These are phyloP conservation scores for Drosophila littoralis DNA, from an alignment of 1,140 invertebrate genomes.

Conservation along the genomic window DNA sequence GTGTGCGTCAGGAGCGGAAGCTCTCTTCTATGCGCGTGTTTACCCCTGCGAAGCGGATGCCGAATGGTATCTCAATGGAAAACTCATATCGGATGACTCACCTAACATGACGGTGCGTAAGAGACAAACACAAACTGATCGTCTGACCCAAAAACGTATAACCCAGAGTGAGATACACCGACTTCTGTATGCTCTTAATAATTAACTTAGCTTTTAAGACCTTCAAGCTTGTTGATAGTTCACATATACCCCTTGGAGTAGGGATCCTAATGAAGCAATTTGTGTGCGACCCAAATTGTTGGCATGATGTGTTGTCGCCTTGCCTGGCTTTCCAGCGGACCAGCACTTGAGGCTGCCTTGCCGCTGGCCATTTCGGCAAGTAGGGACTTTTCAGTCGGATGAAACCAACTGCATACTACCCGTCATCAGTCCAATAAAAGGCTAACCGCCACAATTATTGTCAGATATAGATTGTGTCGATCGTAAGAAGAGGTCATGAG, in stretches of 20 bases:
- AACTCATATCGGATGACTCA: slow-evolving; percentile 72
- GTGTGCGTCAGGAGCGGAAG: slow-evolving; percentile 59
- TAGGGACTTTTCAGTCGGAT: no score
- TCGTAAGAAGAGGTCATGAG: no score
- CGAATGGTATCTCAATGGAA: slow-evolving; percentile 77
- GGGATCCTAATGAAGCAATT: slow-evolving; percentile 25
- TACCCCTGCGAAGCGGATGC: slow-evolving; percentile 71
- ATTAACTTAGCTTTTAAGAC: background rate
- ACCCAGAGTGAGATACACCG: background rate
- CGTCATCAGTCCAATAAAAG: no score
- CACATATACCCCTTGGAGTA: background rate
- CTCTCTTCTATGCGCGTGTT: slow-evolving; percentile 78
- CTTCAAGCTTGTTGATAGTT: background rate
- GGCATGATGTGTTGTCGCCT: slow-evolving; percentile 1
- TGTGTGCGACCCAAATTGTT: slow-evolving; percentile 25
- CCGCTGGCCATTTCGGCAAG: slow-evolving; percentile 8
- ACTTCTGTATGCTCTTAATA: background rate
- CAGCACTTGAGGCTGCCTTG: slow-evolving; percentile 32
- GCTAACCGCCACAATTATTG: no score
- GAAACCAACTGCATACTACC: no score
- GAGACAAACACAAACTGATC: background rate
- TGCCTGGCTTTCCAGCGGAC: background rate
- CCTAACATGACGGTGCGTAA: slow-evolving; percentile 78
- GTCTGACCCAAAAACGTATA: slow-evolving; percentile 12
- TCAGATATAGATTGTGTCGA: no score